A percentile compares a stretch with the other conserved stretches of the same genome.
These are phyloP conservation scores for Anastrepha obliqua DNA, from an alignment of 1,140 invertebrate species.

Conservation along the genomic window DNA sequence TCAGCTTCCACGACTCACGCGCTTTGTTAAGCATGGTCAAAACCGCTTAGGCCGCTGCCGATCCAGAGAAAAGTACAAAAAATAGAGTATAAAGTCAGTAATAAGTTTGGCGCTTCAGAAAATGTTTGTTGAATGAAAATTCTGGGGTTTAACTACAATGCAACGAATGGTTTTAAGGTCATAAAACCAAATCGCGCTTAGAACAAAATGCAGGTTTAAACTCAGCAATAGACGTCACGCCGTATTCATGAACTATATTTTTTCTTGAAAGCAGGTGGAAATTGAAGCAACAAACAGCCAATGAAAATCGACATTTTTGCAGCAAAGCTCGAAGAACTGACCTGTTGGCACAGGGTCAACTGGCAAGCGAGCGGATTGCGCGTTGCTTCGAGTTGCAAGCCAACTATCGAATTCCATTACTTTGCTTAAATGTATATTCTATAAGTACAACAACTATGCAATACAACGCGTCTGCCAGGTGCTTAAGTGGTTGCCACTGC, in stretches of 20 bases:
- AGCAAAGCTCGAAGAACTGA: background rate
- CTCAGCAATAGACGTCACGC: background rate
- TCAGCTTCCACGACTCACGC: no score
- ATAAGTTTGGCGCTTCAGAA: no score
- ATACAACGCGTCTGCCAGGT: background rate
- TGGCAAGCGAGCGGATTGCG: background rate
- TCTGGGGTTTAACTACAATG: no score
- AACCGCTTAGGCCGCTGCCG: no score
- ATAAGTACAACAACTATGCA: background rate
- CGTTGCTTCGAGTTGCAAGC: background rate
- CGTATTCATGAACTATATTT: background rate
- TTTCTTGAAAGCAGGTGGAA: background rate
- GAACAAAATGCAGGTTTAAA: no score
- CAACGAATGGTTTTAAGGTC: background rate
- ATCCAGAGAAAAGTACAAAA: no score
- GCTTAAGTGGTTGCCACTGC: background rate
- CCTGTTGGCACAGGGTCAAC: slow-evolving; percentile 12
- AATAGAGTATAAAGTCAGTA: no score
- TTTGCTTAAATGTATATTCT: background rate
- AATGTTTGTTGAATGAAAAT: no score
- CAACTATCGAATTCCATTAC: background rate
- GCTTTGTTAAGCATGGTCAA: no score
- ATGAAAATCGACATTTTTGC: background rate
- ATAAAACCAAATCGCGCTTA: background rate
- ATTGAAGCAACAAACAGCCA: background rate